Conservation (phyloP, 2,797 vertebrate genomes). For the Glossophaga mutica region DNA sequence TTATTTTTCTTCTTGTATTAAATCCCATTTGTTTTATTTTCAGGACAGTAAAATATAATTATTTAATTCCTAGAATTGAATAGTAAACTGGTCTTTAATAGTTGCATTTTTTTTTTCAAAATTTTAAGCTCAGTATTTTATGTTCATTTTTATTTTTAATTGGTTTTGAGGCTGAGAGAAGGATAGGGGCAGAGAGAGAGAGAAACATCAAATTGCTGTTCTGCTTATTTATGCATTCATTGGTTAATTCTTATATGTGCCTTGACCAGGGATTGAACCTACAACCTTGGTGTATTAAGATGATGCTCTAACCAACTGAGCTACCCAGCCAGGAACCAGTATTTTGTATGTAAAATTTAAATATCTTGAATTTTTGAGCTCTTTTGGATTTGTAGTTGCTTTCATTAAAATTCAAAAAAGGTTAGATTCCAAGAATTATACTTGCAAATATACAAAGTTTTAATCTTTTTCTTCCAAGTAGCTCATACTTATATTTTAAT, state of each 20-base stretch:
- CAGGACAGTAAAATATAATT: background rate
- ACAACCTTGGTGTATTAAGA: no score
- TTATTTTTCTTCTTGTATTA: background rate
- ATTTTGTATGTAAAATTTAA: slow-evolving; percentile 20
- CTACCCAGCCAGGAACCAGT: background rate
- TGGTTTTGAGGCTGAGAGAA: no score
- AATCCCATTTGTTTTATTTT: background rate
- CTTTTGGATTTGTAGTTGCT: background rate
- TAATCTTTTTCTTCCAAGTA: slow-evolving; percentile 12
- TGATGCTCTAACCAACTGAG: no score
- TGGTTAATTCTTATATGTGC: no score
- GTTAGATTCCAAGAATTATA: background rate
- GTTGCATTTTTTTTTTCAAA: slow-evolving; percentile 17
- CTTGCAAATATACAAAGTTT: background rate
- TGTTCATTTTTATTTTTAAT: background rate
- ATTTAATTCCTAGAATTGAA: background rate
- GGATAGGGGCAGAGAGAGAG: no score
- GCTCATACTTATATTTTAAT: background rate
- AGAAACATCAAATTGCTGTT: no score
- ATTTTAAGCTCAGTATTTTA: background rate
- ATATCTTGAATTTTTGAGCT: background rate
- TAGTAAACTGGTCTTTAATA: background rate
- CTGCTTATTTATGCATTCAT: no score
- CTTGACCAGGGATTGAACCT: no score
- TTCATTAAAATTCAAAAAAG: slow-evolving; percentile 36